These are phyloP conservation scores for Poecilia latipinna DNA, from an alignment of 2,113 vertebrate genomes.

Conservation along the genomic window DNA sequence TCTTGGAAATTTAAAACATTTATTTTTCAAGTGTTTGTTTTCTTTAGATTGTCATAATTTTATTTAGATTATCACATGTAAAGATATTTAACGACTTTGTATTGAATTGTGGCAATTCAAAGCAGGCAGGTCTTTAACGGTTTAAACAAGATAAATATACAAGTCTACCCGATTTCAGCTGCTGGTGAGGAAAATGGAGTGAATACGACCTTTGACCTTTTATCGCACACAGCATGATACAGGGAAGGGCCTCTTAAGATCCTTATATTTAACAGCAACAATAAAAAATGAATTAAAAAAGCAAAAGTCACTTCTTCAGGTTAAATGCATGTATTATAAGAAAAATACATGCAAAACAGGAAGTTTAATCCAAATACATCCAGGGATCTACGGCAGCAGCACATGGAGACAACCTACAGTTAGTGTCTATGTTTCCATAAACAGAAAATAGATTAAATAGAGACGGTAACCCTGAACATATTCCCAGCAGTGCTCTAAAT, in stretches of 20 bases:
- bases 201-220: conserved; percentile 24
- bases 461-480: conserved; percentile 61
- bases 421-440: conserved; percentile 7
- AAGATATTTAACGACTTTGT: neutral
- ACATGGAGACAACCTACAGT: conserved; percentile 34
- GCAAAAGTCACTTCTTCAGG: neutral
- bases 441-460: conserved; percentile 41
- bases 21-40: no score
- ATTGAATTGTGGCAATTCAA: neutral
- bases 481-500: conserved; percentile 68
- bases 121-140: conserved; percentile 30
- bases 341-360: neutral
- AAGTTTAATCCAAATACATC: conserved; percentile 28
- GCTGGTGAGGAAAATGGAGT: conserved; percentile 55
- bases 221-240: neutral
- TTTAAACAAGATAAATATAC: conserved; percentile 26
- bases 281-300: neutral
- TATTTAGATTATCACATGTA: no score
- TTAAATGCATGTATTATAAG: no score
- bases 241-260: neutral
- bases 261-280: neutral
- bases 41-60: no score
- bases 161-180: conserved; percentile 19
- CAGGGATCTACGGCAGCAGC: neutral
- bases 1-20: no score